A percentile compares a stretch with the other conserved stretches of the same genome.
phyloP scores from a whole-genome alignment of 1,140 invertebrate species.

The Oncopodura yosiiana region DNA sequence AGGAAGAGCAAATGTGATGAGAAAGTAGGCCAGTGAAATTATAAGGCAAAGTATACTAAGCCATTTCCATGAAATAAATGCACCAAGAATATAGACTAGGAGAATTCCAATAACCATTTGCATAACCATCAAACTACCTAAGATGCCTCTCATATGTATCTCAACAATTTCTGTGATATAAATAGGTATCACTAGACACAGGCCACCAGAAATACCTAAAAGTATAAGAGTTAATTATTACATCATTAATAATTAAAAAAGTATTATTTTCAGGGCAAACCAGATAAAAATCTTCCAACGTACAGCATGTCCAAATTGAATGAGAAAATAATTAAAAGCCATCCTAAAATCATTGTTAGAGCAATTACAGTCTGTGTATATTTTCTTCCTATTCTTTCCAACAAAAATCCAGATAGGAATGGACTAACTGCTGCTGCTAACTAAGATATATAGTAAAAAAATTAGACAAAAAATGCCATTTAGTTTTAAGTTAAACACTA shows the following conservation, averaged over 20 bases:
- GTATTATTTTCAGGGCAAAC: constrained; percentile 39
- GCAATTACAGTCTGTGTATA: constrained; percentile 59
- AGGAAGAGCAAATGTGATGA: constrained; percentile 47
- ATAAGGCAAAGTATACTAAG: constrained; percentile 57
- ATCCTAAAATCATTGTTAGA: constrained; percentile 62
- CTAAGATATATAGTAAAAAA: no score
- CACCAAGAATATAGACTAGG: neutral
- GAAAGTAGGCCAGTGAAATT: constrained; percentile 48
- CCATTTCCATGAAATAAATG: constrained; percentile 48
- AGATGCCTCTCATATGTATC: constrained; percentile 62
- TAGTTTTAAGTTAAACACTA: no score
- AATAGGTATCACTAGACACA: constrained; percentile 59
- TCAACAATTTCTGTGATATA: constrained; percentile 75
- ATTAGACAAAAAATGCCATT: no score
- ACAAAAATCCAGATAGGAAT: constrained; percentile 56
- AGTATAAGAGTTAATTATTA: no score
- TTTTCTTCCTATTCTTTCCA: constrained; percentile 65
- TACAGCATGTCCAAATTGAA: constrained; percentile 51
- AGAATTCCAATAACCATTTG: no score
- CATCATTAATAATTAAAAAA: constrained; percentile 63
- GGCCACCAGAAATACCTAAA: no score
- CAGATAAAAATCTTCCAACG: constrained; percentile 57
- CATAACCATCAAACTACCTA: no score
- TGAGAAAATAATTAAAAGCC: constrained; percentile 59
- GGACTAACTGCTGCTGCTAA: constrained; percentile 59